Conservation (phyloP, 2,113 vertebrate genomes). For the Myodes glareolus region DNA sequence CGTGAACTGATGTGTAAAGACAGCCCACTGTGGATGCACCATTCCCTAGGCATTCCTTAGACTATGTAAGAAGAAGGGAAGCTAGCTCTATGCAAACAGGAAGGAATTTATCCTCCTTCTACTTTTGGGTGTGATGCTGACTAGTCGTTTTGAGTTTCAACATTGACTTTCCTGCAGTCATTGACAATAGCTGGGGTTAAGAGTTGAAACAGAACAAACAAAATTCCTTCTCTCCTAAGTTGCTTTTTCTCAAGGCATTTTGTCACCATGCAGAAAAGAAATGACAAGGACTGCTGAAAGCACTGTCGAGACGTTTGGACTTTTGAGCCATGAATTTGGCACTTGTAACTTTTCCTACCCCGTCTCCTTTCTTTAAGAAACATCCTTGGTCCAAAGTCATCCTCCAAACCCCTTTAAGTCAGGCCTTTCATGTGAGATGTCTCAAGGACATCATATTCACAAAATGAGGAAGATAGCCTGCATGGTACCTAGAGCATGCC, state of each 20-base stretch:
- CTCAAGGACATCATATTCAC: neutral
- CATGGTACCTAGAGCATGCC: neutral
- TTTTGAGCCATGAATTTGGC: constrained; percentile 42
- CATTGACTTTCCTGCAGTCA: neutral
- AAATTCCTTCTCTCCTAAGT: neutral
- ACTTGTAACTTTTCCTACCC: constrained; percentile 2
- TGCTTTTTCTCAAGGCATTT: neutral
- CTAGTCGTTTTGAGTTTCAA: too few species aligned
- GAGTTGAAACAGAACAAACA: neutral
- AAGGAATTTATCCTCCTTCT: neutral
- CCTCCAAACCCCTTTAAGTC: neutral
- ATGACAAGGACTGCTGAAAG: neutral
- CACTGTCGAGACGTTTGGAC: neutral
- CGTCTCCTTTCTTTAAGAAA: neutral
- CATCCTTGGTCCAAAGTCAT: neutral
- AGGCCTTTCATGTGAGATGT: neutral
- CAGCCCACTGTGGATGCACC: neutral
- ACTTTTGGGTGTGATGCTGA: neutral
- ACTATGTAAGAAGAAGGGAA: neutral
- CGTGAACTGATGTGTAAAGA: neutral
- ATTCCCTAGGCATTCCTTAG: neutral
- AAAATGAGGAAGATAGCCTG: neutral
- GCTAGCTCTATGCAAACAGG: neutral
- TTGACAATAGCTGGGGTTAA: neutral
- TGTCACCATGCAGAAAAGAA: neutral